phyloP scores from a whole-genome alignment of 1,140 invertebrate species.

The Macrostomum lignano region DNA sequence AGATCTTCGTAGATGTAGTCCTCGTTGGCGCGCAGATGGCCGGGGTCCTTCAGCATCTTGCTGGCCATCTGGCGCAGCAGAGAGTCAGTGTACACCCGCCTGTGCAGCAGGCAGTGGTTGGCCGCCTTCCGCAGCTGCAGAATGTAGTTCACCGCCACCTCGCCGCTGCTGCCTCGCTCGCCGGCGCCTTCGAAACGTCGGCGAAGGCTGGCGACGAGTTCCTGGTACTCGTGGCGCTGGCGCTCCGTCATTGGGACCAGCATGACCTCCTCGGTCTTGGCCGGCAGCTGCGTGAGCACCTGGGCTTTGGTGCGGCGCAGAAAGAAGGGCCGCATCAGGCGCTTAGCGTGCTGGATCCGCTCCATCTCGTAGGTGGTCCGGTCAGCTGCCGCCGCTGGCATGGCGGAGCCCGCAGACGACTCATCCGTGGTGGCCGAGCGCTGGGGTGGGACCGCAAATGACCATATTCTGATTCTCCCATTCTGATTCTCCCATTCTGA shows the following conservation, averaged over 20 bases:
- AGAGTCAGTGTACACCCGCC: conserved; percentile 45
- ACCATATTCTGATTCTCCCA: too few species aligned
- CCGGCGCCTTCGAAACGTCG: conserved; percentile 35
- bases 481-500: too few species aligned
- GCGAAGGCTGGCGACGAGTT: conserved; percentile 3
- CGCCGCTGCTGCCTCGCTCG: conserved; percentile 53
- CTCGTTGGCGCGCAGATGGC: conserved; percentile 39
- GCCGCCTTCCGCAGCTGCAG: conserved; percentile 24
- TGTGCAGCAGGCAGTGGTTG: conserved; percentile 35
- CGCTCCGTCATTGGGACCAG: conserved; percentile 1
- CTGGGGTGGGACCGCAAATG: too few species aligned
- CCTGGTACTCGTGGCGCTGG: conserved; percentile 1
- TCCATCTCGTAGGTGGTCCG: conserved; percentile 27
- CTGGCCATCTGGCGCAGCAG: conserved; percentile 40
- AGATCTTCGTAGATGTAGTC: conserved; percentile 61
- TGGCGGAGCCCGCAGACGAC: too few species aligned
- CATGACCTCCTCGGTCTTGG: conserved; percentile 6
- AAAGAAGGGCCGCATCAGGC: conserved; percentile 34
- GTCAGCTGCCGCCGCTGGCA: conserved; percentile 29
- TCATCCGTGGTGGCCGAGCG: too few species aligned
- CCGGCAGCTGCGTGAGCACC: background rate
- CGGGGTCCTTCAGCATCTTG: conserved; percentile 40
- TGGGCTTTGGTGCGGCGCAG: conserved; percentile 2
- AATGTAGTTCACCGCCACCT: conserved; percentile 46
- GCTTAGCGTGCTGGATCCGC: conserved; percentile 4